Conservation (phyloP, 1,140 invertebrate genomes). For the Drosophila subobscura region DNA sequence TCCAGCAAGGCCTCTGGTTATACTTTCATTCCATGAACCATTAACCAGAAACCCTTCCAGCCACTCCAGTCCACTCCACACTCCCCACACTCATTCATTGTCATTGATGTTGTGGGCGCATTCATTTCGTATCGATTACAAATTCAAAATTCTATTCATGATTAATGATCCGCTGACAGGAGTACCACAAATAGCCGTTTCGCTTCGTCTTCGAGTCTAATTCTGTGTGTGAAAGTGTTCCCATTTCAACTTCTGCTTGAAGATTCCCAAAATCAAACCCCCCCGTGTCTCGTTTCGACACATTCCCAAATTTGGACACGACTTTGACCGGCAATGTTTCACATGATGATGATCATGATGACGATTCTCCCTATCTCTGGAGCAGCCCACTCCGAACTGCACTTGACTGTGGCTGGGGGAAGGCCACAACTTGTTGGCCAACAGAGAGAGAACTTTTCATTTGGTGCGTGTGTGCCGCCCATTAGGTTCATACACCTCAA, state of each 20-base stretch:
- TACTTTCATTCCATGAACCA: too few relatives aligned
- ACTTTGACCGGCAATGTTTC: constrained; percentile 1
- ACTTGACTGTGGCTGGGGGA: constrained; percentile 28
- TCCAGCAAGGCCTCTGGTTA: too few relatives aligned
- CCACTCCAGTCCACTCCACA: too few relatives aligned
- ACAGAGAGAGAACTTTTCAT: constrained; percentile 17
- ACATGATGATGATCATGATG: too few relatives aligned
- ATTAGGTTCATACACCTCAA: constrained; percentile 37
- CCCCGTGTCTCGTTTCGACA: constrained; percentile 49
- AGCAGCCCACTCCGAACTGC: constrained; percentile 6
- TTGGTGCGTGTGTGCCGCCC: constrained; percentile 34
- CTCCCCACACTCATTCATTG: too few relatives aligned
- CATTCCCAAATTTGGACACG: constrained; percentile 10
- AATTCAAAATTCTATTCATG: constrained; percentile 30
- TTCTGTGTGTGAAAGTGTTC: constrained; percentile 71
- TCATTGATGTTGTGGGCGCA: too few relatives aligned
- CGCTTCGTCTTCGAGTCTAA: constrained; percentile 10
- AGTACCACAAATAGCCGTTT: background rate
- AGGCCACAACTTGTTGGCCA: constrained; percentile 13
- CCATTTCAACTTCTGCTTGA: constrained; percentile 51
- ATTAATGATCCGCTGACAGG: constrained; percentile 23
- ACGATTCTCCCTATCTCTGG: background rate
- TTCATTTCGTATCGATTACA: constrained; percentile 19
- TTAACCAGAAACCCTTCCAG: too few relatives aligned
- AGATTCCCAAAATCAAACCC: background rate